phyloP scores from a whole-genome alignment of 2,113 vertebrate species.

The Bostrychus sinensis region DNA sequence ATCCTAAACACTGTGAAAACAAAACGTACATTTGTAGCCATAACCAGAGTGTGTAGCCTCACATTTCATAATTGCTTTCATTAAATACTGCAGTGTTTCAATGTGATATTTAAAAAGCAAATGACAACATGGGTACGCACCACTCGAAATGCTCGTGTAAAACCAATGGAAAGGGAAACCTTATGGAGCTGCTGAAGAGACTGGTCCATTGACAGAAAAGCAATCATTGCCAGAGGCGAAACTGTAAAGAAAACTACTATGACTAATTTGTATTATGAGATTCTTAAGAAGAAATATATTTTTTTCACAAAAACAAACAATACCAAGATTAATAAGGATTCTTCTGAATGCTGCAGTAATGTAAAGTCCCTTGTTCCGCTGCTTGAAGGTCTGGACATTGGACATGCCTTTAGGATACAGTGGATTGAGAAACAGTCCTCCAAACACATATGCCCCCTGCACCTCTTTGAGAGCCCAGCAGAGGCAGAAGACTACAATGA shows the following conservation, averaged over 20 bases:
- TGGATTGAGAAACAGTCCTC: constrained; percentile 92
- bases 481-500: constrained; percentile 83
- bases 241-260: constrained; percentile 81
- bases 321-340: constrained; percentile 91
- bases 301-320: constrained; percentile 45
- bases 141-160: constrained; percentile 94
- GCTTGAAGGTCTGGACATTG: constrained; percentile 84
- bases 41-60: no score
- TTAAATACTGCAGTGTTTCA: not conserved
- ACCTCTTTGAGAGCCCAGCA: constrained; percentile 89
- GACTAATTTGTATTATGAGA: not conserved
- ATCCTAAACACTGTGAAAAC: no score
- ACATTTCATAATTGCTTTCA: not conserved
- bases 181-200: constrained; percentile 86
- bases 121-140: constrained; percentile 67
- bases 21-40: not conserved
- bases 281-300: not conserved
- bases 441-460: constrained; percentile 89
- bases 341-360: constrained; percentile 86
- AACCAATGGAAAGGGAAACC: constrained; percentile 88
- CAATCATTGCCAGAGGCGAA: constrained; percentile 93
- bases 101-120: not conserved
- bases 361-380: constrained; percentile 84
- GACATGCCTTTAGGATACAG: constrained; percentile 90
- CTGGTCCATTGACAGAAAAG: constrained; percentile 90